phyloP scores from a whole-genome alignment of 2,113 vertebrate species.

The Solea senegalensis region DNA sequence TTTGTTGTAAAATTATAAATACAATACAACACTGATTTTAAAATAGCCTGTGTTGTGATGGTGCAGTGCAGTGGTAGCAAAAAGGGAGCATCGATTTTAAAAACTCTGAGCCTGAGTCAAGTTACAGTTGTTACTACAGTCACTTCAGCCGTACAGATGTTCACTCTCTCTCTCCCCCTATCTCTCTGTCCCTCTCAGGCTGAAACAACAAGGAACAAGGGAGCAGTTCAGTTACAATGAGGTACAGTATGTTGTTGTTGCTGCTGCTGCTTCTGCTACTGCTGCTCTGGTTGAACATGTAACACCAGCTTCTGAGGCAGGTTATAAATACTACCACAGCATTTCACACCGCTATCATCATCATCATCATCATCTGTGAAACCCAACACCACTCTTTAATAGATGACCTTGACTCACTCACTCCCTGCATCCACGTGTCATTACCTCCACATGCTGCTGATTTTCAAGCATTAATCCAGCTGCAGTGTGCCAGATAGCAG shows the following conservation, averaged over 20 bases:
- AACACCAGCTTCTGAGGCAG: conserved; percentile 33
- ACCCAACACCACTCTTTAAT: conserved; percentile 49
- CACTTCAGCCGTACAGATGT: conserved; percentile 12
- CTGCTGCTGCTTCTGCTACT: conserved; percentile 18
- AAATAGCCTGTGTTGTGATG: not conserved
- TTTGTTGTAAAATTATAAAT: not conserved
- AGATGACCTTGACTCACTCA: conserved; percentile 61
- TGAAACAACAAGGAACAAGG: conserved; percentile 84
- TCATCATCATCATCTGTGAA: conserved; percentile 44
- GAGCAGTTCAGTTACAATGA: conserved; percentile 87
- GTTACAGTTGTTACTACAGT: not conserved
- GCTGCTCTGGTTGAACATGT: conserved; percentile 43
- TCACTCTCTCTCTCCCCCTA: conserved; percentile 18
- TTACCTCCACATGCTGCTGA: conserved; percentile 8
- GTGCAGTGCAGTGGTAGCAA: not conserved
- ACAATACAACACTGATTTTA: not conserved
- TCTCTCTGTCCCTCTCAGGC: conserved; percentile 65
- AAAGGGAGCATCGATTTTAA: not conserved
- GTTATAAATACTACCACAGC: conserved; percentile 62
- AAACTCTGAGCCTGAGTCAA: not conserved
- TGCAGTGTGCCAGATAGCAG: not conserved
- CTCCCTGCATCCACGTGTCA: conserved; percentile 3
- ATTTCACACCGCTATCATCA: conserved; percentile 38
- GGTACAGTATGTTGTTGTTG: conserved; percentile 60
- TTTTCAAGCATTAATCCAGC: conserved; percentile 20